Base-by-base conservation (phyloP, 1,140 invertebrate species). In the Lepidurus arcticus region DNA sequence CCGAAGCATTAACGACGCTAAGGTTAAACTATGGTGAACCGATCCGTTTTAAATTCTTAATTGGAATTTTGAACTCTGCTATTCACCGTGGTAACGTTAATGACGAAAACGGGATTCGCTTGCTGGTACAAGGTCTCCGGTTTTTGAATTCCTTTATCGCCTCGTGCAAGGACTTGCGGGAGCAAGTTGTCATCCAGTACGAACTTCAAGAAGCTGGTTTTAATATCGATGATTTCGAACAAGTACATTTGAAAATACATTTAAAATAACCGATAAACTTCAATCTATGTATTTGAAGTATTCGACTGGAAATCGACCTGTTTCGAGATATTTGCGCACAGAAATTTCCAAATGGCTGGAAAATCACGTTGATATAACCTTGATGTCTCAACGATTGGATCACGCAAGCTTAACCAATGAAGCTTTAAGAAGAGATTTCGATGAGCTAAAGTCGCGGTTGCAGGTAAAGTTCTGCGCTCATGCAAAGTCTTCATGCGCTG, bases 21-120 rank as follows among this genome's bases (percentile, higher is more conserved):
- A 88, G 95, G 16, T 86, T 98, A 0, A 88, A 94, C 44, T 95
- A 94, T 83, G 95, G 94, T 26, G 95, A 98, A 83, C 93, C 94
- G 78, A 76, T 76, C 78, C 81, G 76, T 73, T 53, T 73, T 65
- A 80, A 73, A 80, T 78, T 79, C 65, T 80, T 80, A 79, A 82
- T 74, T 76, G 78, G 65, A 78, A 82, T 76, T 80, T 80, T 79
- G 79, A 82, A 78, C 45, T 78, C 78, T 11, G 45, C 78, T 6
- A 76, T 81, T 79, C 76, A 76, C 80, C 53, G 80, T 79, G 34
- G 78, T 76, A 73, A 82, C 76, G 44, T 53, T 47, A 47, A 78
- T 16, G 44, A 74, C 44, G 2, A 75, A 79, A 76, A 24, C 42
- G 24, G 75, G 73, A 73, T 78, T 78, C 78, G 78, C 24, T 75